Conservation (phyloP, 2,888 invertebrate genomes). For the Sesia bembeciformis region DNA sequence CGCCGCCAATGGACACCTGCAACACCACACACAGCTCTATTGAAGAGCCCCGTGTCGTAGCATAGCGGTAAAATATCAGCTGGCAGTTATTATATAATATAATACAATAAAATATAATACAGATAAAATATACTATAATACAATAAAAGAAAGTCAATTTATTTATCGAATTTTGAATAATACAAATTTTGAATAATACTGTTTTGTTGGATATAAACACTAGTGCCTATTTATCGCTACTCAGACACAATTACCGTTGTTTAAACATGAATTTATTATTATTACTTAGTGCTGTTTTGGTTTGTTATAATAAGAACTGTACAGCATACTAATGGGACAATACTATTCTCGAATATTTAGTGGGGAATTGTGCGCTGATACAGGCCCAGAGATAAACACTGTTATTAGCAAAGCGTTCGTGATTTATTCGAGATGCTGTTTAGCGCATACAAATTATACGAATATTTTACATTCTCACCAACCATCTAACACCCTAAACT, state of each 20-base stretch:
- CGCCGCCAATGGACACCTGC: too few relatives aligned
- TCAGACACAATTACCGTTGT: not conserved
- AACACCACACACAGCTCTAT: too few relatives aligned
- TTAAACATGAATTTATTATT: not conserved
- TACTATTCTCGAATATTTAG: slow-evolving; percentile 13
- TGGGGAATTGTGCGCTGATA: slow-evolving; percentile 12
- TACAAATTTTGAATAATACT: too few relatives aligned
- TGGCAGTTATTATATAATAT: too few relatives aligned
- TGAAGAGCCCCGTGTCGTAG: too few relatives aligned
- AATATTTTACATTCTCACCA: not conserved
- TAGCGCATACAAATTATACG: slow-evolving; percentile 22
- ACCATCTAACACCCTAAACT: not conserved
- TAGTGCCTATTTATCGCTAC: not conserved
- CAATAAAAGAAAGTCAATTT: too few relatives aligned
- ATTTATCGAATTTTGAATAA: too few relatives aligned
- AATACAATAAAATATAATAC: too few relatives aligned
- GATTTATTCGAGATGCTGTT: slow-evolving; percentile 22
- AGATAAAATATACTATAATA: too few relatives aligned
- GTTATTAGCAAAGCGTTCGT: slow-evolving; percentile 27
- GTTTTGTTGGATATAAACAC: not conserved
- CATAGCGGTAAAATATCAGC: too few relatives aligned
- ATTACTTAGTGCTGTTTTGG: slow-evolving; percentile 13
- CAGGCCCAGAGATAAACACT: slow-evolving; percentile 17
- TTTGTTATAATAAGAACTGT: slow-evolving; percentile 19
- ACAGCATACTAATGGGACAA: slow-evolving; percentile 20